These are phyloP conservation scores for Pseudorhombus dupliciocellatus DNA, from an alignment of 2,113 vertebrate genomes.

Conservation along the genomic window DNA sequence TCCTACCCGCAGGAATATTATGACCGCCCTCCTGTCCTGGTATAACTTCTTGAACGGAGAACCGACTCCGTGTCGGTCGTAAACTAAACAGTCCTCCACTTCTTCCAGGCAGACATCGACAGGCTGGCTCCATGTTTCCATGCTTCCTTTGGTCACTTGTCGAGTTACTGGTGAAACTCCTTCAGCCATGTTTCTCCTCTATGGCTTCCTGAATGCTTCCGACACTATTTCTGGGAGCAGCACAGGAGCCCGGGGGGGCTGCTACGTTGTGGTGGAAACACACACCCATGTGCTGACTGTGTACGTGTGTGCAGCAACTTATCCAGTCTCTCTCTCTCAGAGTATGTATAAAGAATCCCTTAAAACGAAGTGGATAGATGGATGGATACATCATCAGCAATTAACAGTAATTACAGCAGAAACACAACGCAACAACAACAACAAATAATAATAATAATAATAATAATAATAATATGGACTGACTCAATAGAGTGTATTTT, in stretches of 20 bases:
- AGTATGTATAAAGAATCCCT: too few species aligned
- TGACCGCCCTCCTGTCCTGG: conserved; percentile 82
- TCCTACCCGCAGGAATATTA: conserved; percentile 92
- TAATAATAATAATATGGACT: too few species aligned
- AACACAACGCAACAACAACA: too few species aligned
- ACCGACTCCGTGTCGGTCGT: conserved; percentile 78
- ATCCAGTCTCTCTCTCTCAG: too few species aligned
- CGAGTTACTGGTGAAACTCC: conserved; percentile 75
- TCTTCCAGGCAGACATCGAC: conserved; percentile 65
- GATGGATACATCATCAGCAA: not conserved
- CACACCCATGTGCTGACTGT: conserved; percentile 60
- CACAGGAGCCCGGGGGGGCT: conserved; percentile 34
- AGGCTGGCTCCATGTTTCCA: not conserved
- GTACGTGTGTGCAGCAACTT: not conserved
- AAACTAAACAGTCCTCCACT: conserved; percentile 77
- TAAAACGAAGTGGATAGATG: not conserved
- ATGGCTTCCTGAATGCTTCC: conserved; percentile 32
- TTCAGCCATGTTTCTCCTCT: conserved; percentile 60
- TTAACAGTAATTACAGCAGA: not conserved
- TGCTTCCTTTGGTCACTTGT: conserved; percentile 74
- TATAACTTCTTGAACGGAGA: conserved; percentile 83
- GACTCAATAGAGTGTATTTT: too few species aligned
- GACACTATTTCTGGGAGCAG: conserved; percentile 68
- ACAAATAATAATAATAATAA: too few species aligned
- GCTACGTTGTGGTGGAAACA: conserved; percentile 9